Base-by-base conservation (phyloP, 2,797 vertebrate species). In the Amniataba percoides region DNA sequence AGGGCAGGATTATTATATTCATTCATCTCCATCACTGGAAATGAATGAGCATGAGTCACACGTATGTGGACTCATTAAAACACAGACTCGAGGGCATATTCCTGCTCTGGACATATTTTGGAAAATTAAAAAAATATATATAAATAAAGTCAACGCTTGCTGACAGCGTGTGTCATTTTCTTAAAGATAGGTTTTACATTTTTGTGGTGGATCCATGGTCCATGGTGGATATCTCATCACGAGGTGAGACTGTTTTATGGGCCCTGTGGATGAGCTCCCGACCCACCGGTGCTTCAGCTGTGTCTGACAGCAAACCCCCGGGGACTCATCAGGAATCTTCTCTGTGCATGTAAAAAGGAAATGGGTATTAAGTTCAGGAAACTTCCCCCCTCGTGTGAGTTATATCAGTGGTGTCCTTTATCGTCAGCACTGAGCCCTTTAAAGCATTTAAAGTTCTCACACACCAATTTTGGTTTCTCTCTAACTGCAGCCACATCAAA, bases 301-400 rank as follows among this genome's bases (percentile, higher is more conserved):
- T 48, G 71, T 79, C 66, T 85, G 78, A 81, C 80, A 76, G 70
- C 59, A 70, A 77, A 69, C 52, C 81, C 65, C 70, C 34, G 5
- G 83, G 69, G 79, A 78, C 55, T 36, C 65, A 14, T 53, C 39
- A 58, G 46, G 65, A 74, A 72, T 81, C 78, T 64, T 75, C 60
- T 75, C 39, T n/a, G 49, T 62, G 74, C 68, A 48, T 75, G 79
- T 75, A 74, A 81, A 80, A 88, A 71, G 70, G 53, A 83, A 85
- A 79, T 65, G 53, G n/a, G 64, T 51, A 63, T 80, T 75, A 79
- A 67, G 31, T 73, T 71, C 51, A 79, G 78, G 78, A 83, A 87
- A 77, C 58, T 18, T 45, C 19, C 53, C 27, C 48, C 31, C 40
- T 25, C 14, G 23, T 78, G 19, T 56, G 21, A 36, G 1, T 69